Evolutionary conservation across 1,140 invertebrate species (phyloP), one percentile per base, ranked within the genome.

Genomic region (Drosophila malerkotliana): DNA sequence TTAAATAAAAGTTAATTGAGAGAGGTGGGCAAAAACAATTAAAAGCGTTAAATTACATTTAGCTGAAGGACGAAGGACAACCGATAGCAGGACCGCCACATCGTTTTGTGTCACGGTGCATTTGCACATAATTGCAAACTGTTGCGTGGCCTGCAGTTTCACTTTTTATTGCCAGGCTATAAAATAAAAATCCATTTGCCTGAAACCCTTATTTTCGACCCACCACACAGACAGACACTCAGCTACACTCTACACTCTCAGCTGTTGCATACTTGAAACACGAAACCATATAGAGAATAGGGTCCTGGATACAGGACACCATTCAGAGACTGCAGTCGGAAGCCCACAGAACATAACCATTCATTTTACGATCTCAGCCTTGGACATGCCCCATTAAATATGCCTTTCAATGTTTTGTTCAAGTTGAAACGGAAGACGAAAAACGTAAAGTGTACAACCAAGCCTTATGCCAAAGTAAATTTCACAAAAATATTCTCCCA

Each of bases 51-150:
- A 76, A 79, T 79, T 72, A 73, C 67, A 57, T 41, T 37, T 10
- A 37, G 34, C 34, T 37, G 59, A 30, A 45, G 39, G 26, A 5
- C n/a, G 18, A 44, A 60, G 41, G 52, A 28, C 41, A 12, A 55
- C 37, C 45, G 58, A 32, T 48, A 48, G n/a, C 9, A 10, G 18
- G 6, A 24, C 57, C 44, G 14, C 45, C 21, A 45, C 9, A 21
- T 18, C 18, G 15, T 48, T 72, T 62, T 47, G 52, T 73, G 68
- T 62, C 68, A 73, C 68, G 67, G 49, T 72, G 67, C 77, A 75
- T 78, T 75, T 67, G 63, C 81, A 85, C 83, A 88, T 87, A 88
- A 87, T 88, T 87, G 83, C 83, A 87, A 87, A 87, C 83, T 87
- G 83, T 87, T 87, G 83, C 83, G 51, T 67, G 67, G 78, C 60